Conservation (phyloP, 2,888 invertebrate genomes). For the Pardosa pseudoannulata region DNA sequence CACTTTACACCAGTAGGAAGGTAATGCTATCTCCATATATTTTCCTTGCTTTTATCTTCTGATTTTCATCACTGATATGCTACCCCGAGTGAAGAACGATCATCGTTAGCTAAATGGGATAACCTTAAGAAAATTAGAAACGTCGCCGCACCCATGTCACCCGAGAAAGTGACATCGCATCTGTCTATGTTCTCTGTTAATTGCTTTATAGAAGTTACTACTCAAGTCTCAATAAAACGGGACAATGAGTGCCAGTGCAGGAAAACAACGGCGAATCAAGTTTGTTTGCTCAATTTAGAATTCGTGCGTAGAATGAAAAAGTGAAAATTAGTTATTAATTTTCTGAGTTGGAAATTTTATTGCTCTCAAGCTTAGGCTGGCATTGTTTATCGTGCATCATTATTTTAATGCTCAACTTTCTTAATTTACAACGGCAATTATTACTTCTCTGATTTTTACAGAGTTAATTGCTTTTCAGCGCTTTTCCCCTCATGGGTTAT, state of each 20-base stretch:
- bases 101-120: conserved; percentile 2
- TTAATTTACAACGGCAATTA: not conserved
- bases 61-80: not conserved
- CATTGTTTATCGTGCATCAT: not conserved
- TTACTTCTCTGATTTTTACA: not conserved
- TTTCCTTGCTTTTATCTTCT: not conserved
- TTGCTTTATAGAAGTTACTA: not conserved
- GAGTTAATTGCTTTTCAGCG: conserved; percentile 1
- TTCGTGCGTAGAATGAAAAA: not conserved
- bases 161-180: not conserved
- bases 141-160: not conserved
- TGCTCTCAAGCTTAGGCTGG: not conserved
- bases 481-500: not conserved
- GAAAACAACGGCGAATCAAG: too few species aligned
- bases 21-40: not conserved
- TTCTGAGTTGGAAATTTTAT: not conserved
- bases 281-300: not conserved
- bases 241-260: too few species aligned
- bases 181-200: not conserved
- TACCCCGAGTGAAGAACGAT: not conserved
- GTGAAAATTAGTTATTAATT: not conserved
- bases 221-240: not conserved
- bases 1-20: not conserved
- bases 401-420: not conserved
- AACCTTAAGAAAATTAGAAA: not conserved